Percentiles rank a stretch among this genome's conserved stretches.
Evolutionary conservation across 2,113 vertebrate species (phyloP).

Genomic region (Platanista minor): DNA sequence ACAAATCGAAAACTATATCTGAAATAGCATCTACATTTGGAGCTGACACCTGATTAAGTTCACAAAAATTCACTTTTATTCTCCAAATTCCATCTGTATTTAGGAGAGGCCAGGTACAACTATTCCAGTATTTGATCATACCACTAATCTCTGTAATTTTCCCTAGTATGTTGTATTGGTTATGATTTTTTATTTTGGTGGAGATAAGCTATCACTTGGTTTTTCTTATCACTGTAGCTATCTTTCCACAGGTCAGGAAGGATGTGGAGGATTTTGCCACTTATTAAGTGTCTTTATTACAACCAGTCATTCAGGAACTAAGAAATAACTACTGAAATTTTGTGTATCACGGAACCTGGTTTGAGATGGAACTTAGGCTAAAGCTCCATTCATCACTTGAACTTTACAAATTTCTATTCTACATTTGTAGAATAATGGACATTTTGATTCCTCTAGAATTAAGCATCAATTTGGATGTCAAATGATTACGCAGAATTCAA

Average conservation of each 20-base stretch:
- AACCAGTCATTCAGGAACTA: neutral
- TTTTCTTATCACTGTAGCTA: neutral
- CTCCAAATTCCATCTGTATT: neutral
- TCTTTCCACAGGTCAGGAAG: neutral
- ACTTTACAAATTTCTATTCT: neutral
- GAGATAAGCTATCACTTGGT: neutral
- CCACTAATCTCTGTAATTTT: neutral
- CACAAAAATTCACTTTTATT: neutral
- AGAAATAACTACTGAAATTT: neutral
- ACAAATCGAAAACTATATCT: neutral
- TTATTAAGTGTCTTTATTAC: neutral
- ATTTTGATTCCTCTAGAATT: neutral
- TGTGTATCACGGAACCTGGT: neutral
- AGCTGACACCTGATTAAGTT: neutral
- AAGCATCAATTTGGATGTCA: neutral
- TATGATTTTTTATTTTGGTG: neutral
- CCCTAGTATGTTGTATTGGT: neutral
- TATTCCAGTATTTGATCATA: neutral
- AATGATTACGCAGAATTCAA: neutral
- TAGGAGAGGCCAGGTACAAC: neutral
- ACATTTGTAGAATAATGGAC: neutral
- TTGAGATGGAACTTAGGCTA: neutral
- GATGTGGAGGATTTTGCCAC: neutral
- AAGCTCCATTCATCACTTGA: neutral
- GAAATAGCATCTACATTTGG: neutral